Evolutionary conservation across 2,797 vertebrate genomes (phyloP).

Genomic region (Epinephelus malabaricus): DNA sequence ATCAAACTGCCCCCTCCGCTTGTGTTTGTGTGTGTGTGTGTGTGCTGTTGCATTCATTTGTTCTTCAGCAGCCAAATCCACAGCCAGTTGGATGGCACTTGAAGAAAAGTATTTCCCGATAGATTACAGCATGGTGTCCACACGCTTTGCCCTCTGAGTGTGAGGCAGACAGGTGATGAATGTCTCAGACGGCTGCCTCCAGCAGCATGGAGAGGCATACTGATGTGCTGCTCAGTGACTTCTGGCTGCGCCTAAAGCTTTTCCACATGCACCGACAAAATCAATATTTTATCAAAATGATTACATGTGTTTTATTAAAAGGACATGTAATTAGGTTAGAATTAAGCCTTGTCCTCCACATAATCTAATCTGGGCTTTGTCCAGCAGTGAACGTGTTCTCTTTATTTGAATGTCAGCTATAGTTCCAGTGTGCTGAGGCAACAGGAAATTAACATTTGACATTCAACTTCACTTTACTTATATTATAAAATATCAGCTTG

Average conservation of each 20-base stretch:
- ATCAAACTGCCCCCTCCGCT: background rate
- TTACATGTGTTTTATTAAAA: constrained; percentile 18
- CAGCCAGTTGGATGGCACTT: background rate
- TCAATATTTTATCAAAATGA: constrained; percentile 41
- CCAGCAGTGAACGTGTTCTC: background rate
- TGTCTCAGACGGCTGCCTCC: constrained; percentile 43
- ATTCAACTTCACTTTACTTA: background rate
- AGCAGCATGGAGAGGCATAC: constrained; percentile 40
- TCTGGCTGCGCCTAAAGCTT: constrained; percentile 21
- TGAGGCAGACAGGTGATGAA: constrained; percentile 42
- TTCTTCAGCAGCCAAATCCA: constrained; percentile 17
- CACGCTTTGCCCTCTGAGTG: constrained; percentile 2
- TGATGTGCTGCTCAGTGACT: constrained; percentile 47
- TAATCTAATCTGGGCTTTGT: constrained; percentile 20
- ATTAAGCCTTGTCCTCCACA: background rate
- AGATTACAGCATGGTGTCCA: constrained; percentile 22
- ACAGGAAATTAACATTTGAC: background rate
- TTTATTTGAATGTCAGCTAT: constrained; percentile 4
- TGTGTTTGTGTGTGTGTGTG: constrained; percentile 1
- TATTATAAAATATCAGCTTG: background rate
- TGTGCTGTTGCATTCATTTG: background rate
- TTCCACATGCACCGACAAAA: constrained; percentile 28
- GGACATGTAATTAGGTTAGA: constrained; percentile 29
- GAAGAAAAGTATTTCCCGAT: background rate
- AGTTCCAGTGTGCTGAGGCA: background rate